Evolutionary conservation across 2,888 invertebrate species (phyloP), one percentile per base, ranked within the genome.

Genomic region (Cybosia mesomella): DNA sequence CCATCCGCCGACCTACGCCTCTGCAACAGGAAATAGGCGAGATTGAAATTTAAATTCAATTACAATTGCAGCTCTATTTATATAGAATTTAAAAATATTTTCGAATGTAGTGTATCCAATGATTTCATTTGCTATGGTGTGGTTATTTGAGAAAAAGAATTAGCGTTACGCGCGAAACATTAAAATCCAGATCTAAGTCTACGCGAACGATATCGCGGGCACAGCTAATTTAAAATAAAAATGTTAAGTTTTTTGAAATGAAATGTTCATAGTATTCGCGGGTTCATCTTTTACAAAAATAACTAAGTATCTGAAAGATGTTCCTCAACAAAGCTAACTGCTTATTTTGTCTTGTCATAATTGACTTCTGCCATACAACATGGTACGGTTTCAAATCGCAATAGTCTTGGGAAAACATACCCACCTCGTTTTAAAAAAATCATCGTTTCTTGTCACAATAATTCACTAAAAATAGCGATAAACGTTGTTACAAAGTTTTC

Each of bases 31-130:
- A 13, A 13, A 13, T 11, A 54, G 2, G 24, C 22, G 11, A 22
- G 54, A 55, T 55, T 55, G 22, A 55, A 10, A 55, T 55, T 55
- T 55, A 55, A 55, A 55, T 55, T 22, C 54, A 22, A 55, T 55
- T 21, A 55, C 54, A 24, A 24, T 49, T 49, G 54, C 24, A 22
- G 54, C 11, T 55, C 54, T 55, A 55, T 55, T 55, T 55, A 24
- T 55, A 55, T 21, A 11, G 54, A 15, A 15, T 55, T 55, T 55
- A 4, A 55, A 49, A 55, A 55, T 55, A 55, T 24, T 55, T 55
- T 24, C 1, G 22, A 24, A 1, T 55, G 22, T 18, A 49, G 18
- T 39, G 13, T 18, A n/a, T 49, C 7, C 18, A 43, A 43, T n/a
- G 49, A 49, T 49, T 49, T n/a, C 9, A n/a, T 49, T 49, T 49